These are phyloP conservation scores for Yponomeuta evonymella DNA, from an alignment of 2,888 invertebrate genomes.

Conservation along the genomic window DNA sequence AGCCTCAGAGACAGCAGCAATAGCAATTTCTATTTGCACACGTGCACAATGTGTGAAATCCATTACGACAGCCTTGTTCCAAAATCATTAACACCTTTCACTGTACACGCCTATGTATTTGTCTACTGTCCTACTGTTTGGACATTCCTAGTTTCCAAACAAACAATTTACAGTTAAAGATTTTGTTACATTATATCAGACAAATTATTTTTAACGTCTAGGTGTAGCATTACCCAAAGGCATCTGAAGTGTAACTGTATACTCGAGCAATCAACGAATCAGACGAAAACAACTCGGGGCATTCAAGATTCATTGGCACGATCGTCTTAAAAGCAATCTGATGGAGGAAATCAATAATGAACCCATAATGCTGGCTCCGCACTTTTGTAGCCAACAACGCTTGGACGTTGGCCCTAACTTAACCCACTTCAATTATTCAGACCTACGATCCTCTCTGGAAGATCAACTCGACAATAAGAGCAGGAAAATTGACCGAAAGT, in stretches of 20 bases:
- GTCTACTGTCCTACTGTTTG: not conserved
- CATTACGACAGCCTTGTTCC: not conserved
- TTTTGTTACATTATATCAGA: too few species aligned
- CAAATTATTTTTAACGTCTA: too few species aligned
- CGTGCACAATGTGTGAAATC: not conserved
- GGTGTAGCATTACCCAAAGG: too few species aligned
- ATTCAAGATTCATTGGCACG: conserved; percentile 1
- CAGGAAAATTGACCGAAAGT: too few species aligned
- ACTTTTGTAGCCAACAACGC: not conserved
- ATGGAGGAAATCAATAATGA: conserved; percentile 17
- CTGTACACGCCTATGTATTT: not conserved
- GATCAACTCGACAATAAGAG: too few species aligned
- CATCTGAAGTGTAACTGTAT: not conserved
- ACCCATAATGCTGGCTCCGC: conserved; percentile 15
- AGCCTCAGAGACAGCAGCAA: not conserved
- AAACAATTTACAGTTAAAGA: too few species aligned
- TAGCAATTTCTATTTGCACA: not conserved
- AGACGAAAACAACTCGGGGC: not conserved
- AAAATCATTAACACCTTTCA: not conserved
- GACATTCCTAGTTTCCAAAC: not conserved
- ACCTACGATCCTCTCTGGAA: too few species aligned
- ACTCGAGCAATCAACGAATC: not conserved
- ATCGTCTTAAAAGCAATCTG: conserved; percentile 2
- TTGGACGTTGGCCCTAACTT: not conserved
- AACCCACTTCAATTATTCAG: not conserved